Evolutionary conservation across 2,113 vertebrate genomes (phyloP).

Genomic region (Pholis gunnellus): DNA sequence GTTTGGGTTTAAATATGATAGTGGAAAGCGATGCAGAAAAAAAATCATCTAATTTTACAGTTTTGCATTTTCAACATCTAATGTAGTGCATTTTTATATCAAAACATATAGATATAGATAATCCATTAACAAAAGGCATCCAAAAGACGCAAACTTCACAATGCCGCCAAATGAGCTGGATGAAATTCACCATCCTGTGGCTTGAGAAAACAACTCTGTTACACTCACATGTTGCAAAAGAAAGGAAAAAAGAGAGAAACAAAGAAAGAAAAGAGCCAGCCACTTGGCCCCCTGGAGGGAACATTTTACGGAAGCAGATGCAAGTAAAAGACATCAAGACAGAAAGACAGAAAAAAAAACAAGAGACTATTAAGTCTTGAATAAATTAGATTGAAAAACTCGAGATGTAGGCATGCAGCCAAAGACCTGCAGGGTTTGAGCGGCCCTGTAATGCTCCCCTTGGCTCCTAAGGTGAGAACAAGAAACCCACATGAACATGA

Average conservation of each 20-base stretch:
- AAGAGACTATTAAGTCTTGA: conserved; percentile 32
- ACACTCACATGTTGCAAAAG: not conserved
- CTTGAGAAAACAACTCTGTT: not conserved
- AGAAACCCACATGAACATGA: conserved; percentile 42
- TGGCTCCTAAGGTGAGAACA: conserved; percentile 60
- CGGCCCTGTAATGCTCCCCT: conserved; percentile 29
- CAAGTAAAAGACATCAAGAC: conserved; percentile 10
- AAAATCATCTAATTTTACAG: not conserved
- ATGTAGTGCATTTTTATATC: not conserved
- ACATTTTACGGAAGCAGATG: conserved; percentile 6
- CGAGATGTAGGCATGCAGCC: conserved; percentile 20
- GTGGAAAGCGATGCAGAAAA: not conserved
- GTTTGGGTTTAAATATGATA: not conserved
- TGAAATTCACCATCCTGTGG: not conserved
- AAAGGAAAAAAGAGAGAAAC: not conserved
- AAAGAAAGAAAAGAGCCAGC: not conserved
- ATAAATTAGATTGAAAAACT: conserved; percentile 29
- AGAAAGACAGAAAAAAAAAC: conserved; percentile 31
- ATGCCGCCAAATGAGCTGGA: not conserved
- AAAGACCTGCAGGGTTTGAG: conserved; percentile 32
- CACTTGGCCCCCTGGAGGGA: not conserved
- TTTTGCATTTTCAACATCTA: not conserved
- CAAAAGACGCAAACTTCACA: not conserved
- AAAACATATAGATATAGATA: not conserved
- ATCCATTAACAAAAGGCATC: not conserved